A percentile compares a stretch with the other conserved stretches of the same genome.
Evolutionary conservation across 2,888 invertebrate species (phyloP).

Genomic region (Crioceris asparagi): DNA sequence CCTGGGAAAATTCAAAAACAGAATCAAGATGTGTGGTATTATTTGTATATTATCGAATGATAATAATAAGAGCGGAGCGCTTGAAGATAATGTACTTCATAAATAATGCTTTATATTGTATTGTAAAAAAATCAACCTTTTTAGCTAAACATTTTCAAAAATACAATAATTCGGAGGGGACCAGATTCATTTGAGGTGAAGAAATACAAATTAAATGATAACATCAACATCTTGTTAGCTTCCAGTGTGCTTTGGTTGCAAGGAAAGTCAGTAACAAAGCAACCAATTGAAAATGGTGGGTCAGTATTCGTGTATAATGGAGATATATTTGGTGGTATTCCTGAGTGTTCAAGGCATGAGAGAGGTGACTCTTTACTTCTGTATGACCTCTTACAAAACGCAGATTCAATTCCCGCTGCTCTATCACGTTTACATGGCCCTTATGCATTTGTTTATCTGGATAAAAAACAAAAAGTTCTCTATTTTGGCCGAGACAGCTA

Average conservation of each 20-base stretch:
- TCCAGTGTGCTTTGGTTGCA: conserved; percentile 77
- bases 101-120: neutral
- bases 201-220: conserved; percentile 14
- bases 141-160: conserved; percentile 26
- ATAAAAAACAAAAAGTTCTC: conserved; percentile 45
- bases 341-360: conserved; percentile 32
- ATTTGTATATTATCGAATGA: conserved; percentile 22
- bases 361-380: conserved; percentile 46
- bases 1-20: too few relatives aligned
- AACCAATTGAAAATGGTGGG: conserved; percentile 54
- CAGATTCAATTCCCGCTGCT: conserved; percentile 29
- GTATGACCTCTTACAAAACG: conserved; percentile 34
- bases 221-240: conserved; percentile 27
- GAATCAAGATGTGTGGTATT: conserved; percentile 32
- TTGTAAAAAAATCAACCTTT: neutral
- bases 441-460: conserved; percentile 70
- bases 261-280: conserved; percentile 50
- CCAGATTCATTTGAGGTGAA: conserved; percentile 39
- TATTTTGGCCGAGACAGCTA: conserved; percentile 80
- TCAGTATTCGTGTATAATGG: conserved; percentile 80
- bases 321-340: conserved; percentile 58
- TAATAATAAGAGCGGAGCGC: conserved; percentile 5
- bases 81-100: neutral
- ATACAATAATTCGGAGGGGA: conserved; percentile 44
- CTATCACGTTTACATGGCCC: conserved; percentile 57